These are phyloP conservation scores for Tyrannus savana DNA, from an alignment of 2,113 vertebrate species.

Conservation along the genomic window DNA sequence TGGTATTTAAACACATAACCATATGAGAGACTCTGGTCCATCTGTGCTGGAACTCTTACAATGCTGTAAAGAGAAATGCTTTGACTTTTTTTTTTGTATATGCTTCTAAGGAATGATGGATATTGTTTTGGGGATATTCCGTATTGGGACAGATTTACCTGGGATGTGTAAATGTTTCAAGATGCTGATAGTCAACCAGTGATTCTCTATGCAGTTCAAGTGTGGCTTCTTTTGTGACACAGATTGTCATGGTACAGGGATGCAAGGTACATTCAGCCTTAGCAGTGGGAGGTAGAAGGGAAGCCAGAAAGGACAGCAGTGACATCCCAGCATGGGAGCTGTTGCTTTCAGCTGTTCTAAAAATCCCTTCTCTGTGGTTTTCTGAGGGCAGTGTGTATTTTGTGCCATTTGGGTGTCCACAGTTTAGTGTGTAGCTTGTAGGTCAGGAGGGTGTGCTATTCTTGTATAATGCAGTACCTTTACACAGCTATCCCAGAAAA, in stretches of 20 bases:
- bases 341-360: neutral
- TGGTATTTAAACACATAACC: neutral
- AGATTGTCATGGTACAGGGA: neutral
- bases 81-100: neutral
- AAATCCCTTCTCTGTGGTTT: neutral
- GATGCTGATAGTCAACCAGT: neutral
- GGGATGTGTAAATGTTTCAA: neutral
- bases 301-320: neutral
- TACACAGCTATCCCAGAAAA: neutral
- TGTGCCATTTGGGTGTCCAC: neutral
- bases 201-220: neutral
- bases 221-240: neutral
- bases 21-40: fast-evolving
- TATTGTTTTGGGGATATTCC: neutral
- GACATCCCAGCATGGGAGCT: neutral
- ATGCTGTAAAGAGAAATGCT: neutral
- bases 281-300: neutral
- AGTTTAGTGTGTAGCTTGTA: neutral
- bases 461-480: neutral
- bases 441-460: neutral
- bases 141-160: neutral
- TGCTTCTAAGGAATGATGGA: neutral
- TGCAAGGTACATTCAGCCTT: fast-evolving
- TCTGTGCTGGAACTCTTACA: neutral
- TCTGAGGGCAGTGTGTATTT: neutral